Percentiles rank a stretch among this genome's conserved stretches.
These are phyloP conservation scores for Cerceris rybyensis DNA, from an alignment of 2,888 invertebrate genomes.

Conservation along the genomic window DNA sequence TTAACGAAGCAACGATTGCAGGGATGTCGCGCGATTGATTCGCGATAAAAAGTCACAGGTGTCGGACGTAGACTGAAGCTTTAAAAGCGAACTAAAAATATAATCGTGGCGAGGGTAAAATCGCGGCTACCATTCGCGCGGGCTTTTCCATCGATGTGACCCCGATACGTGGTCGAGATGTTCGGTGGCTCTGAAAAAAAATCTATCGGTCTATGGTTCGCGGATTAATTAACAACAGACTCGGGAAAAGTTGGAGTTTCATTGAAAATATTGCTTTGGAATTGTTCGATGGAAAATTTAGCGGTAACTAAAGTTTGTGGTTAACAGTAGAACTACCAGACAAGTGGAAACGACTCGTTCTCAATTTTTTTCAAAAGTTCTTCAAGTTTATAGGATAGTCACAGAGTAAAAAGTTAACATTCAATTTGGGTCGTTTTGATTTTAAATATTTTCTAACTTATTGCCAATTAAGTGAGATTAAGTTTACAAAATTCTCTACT, in stretches of 20 bases:
- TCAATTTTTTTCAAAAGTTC: too few relatives aligned
- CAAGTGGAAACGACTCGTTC: too few relatives aligned
- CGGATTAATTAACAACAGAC: constrained; percentile 29
- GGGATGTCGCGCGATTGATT: constrained; percentile 15
- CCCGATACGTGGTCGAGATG: constrained; percentile 66
- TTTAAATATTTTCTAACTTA: too few relatives aligned
- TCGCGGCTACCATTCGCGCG: constrained; percentile 63
- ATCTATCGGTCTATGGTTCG: neutral
- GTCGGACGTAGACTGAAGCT: constrained; percentile 38
- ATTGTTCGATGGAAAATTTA: too few relatives aligned
- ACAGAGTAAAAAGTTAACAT: too few relatives aligned
- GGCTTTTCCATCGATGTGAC: constrained; percentile 72
- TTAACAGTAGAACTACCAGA: too few relatives aligned
- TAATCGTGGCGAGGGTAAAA: constrained; percentile 70
- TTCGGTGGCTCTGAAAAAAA: constrained; percentile 56
- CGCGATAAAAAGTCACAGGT: constrained; percentile 56
- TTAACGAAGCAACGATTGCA: constrained; percentile 61
- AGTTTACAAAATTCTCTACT: too few relatives aligned
- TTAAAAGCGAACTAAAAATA: constrained; percentile 71
- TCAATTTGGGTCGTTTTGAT: too few relatives aligned
- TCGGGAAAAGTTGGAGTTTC: neutral
- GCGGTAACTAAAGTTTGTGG: too few relatives aligned
- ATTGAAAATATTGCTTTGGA: too few relatives aligned
- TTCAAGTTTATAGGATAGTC: too few relatives aligned
- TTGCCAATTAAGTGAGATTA: too few relatives aligned